Conservation (phyloP, 2,888 invertebrate genomes). For the Tenodera sinensis region DNA sequence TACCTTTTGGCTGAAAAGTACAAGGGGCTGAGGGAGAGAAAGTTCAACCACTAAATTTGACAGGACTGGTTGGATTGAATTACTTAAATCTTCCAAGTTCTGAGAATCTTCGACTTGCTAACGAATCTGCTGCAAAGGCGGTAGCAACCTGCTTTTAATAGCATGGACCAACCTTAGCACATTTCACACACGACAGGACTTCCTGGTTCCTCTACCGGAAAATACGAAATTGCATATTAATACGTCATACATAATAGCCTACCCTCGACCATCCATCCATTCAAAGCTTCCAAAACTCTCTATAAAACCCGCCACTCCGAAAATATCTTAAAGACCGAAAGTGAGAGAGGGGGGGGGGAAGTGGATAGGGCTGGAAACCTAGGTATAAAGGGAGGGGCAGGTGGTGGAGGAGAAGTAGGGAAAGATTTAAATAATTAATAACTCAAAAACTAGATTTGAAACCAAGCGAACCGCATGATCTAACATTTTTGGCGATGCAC, state of each 20-base stretch:
- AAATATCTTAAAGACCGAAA: not conserved
- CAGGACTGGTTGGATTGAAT: not conserved
- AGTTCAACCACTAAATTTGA: not conserved
- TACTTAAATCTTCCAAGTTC: not conserved
- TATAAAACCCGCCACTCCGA: not conserved
- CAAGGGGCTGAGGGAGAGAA: not conserved
- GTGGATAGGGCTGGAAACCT: not conserved
- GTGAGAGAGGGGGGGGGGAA: not conserved
- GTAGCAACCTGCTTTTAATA: not conserved
- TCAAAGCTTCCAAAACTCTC: slow-evolving; percentile 1
- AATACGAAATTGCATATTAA: slow-evolving; percentile 18
- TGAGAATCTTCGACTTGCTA: not conserved
- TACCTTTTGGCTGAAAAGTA: not conserved
- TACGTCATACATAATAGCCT: slow-evolving; percentile 14
- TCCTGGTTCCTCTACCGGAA: slow-evolving; percentile 6
- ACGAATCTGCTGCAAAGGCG: not conserved
- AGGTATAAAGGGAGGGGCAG: not conserved
- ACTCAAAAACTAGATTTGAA: slow-evolving; percentile 14
- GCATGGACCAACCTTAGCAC: not conserved
- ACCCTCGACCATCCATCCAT: not conserved
- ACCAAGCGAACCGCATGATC: slow-evolving; percentile 11
- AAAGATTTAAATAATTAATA: slow-evolving; percentile 18
- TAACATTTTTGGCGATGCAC: slow-evolving; percentile 11
- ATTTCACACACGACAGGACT: not conserved
- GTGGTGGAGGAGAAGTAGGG: slow-evolving; percentile 4